Evolutionary conservation across 2,888 invertebrate genomes (phyloP), one percentile per base, ranked within the genome.

Genomic region (Unio delphinus): DNA sequence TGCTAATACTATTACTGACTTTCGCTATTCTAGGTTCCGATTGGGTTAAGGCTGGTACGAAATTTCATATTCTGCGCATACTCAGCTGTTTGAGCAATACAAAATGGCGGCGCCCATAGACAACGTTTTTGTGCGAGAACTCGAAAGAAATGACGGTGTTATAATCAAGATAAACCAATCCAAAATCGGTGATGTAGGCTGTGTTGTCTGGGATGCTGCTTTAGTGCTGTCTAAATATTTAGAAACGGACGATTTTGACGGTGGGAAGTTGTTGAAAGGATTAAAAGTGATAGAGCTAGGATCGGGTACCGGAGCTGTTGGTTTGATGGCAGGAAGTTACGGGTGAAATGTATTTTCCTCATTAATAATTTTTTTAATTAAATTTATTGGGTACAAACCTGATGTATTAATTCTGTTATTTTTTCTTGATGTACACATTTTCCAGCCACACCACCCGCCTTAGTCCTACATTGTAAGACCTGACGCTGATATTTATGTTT

Each of bases 191-290:
- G 94, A 94, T 87, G 94, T 94, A 11, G 94, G 93, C 76, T 94
- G 94, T 90, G 94, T 95, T 3, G 94, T 95, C 45, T 95, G 95
- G 95, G 95, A 95, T 90, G 94, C 94, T 18, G 93, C 94, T 17
- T 90, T 95, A 65, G 94, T 94, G 65, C 90, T 95, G 69, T 92
- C 93, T 0, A 94, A 94, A 88, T 95, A 94, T 90, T 90, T 95
- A 69, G 94, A 94, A 88, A 91, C 85, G 18, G 68, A 67, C 18
- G 83, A 86, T 72, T 87, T 92, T 64, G 68, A 89, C 57, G 90
- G 91, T 78, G 90, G 91, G 23, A 89, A 91, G 68, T 92, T 91
- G 87, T 86, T 94, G 61, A 90, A 91, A 85, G 92, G 92, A 23
- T 90, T 92, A 72, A 91, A 90, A 83, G 92, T 94, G 63, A 85